Evolutionary conservation across 2,797 vertebrate species (phyloP), one percentile per base, ranked within the genome.

Genomic region (Acipenser oxyrinchus): DNA sequence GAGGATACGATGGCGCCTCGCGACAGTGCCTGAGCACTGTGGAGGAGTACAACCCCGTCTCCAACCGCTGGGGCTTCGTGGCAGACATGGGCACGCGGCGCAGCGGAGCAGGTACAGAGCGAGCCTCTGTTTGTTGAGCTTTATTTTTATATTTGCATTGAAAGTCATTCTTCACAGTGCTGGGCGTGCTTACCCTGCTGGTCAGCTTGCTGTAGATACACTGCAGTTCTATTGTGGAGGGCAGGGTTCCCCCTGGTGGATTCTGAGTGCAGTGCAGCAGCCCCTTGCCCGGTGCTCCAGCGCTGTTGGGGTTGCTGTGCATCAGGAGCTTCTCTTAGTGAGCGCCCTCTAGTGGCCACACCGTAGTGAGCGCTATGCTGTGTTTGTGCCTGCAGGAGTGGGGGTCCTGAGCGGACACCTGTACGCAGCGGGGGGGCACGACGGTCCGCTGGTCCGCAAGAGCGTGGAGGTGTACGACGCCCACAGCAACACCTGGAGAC

Each of bases 1-100:
- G 95, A 4, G 95, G 95, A 0, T 98, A 98, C 0, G 96, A 98
- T 1, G 95, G 96, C 6, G 93, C 95, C 0, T 96, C 95, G 1
- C 92, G 95, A 6, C 96, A 98, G 87, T 98, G 96, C 83, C 91
- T 98, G 73, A 97, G 95, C 51, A 95, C 96, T 0, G 95, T 98
- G 37, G 96, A 98, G 73, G 93, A 94, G 74, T 98, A 94, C 53
- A 91, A 95, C 83, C 96, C 96, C 0, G 86, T 89, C 12, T 85
- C 84, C 6, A 94, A 98, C 5, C 93, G 96, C 68, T 98, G 96
- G 96, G 85, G 83, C 6, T 95, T 94, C 0, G 93, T 98, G 5
- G 91, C 95, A 0, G 95, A 98, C 82, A 98, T 98, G 96, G 94
- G 94, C 83, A 98, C 94, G 1, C 90, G 96, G 10, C 94, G 96